A percentile compares a stretch with the other conserved stretches of the same genome.
Evolutionary conservation across 1,140 invertebrate genomes (phyloP).

Genomic region (Bilobella aurantiaca): DNA sequence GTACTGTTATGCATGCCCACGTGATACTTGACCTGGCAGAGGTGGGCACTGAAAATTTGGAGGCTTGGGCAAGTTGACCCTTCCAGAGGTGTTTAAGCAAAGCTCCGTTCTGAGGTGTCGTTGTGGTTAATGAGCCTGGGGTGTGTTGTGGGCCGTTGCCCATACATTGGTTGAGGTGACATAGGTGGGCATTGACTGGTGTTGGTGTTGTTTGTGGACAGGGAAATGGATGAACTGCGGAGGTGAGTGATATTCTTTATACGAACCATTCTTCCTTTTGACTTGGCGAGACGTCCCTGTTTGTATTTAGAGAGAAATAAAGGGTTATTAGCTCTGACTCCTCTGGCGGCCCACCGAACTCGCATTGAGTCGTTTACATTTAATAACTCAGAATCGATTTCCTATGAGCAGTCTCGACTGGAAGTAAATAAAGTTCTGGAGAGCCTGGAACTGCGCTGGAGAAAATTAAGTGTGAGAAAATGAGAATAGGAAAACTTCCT

Average conservation of each 20-base stretch:
- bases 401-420: not conserved
- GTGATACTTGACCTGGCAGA: no score
- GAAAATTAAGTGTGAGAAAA: not conserved
- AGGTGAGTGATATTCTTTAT: constrained; percentile 13
- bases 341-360: no score
- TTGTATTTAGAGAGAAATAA: not conserved
- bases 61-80: no score
- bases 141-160: no score
- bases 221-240: not conserved
- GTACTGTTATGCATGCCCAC: no score
- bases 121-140: not conserved
- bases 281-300: constrained; percentile 34
- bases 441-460: not conserved
- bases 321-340: not conserved
- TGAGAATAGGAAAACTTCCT: not conserved
- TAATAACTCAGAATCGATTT: not conserved
- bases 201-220: not conserved
- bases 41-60: no score
- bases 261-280: constrained; percentile 36
- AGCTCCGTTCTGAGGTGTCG: no score
- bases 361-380: not conserved
- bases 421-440: not conserved
- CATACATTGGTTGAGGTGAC: no score
- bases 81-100: no score
- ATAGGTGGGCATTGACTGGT: not conserved